Conservation (phyloP, 92 coral and sea anemone species). For the Parazoanthus swiftii region DNA sequence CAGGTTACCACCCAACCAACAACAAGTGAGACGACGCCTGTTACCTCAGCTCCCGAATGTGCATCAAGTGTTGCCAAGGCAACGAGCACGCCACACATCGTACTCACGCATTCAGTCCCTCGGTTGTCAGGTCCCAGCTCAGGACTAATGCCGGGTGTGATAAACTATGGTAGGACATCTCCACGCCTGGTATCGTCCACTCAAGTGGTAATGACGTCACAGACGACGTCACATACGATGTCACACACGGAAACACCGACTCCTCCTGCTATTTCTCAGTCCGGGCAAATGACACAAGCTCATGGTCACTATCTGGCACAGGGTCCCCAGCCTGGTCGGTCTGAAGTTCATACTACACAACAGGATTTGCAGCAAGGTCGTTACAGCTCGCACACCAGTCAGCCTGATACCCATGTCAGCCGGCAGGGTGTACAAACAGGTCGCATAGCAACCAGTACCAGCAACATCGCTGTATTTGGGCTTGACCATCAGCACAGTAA, state of each 20-base stretch:
- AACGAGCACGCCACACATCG: constrained; percentile 43
- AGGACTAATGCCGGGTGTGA: constrained; percentile 22
- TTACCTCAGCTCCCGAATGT: constrained; percentile 22
- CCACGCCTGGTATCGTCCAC: constrained; percentile 28
- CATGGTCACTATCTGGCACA: neutral
- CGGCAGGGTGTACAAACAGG: neutral
- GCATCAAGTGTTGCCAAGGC: constrained; percentile 34
- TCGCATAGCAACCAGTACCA: neutral
- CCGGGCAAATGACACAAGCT: neutral
- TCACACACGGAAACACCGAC: neutral
- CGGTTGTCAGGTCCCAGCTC: constrained; percentile 41
- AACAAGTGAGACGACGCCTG: neutral
- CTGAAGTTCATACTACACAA: neutral
- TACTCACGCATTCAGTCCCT: constrained; percentile 40
- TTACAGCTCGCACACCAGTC: neutral
- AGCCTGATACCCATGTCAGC: neutral
- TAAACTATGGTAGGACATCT: constrained; percentile 45
- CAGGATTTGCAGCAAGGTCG: constrained; percentile 5
- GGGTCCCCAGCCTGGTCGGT: neutral
- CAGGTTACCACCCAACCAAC: neutral
- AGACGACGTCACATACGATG: neutral
- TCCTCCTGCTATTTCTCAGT: neutral
- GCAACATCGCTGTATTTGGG: neutral
- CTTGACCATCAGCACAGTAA: neutral
- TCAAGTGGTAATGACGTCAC: neutral